phyloP scores from a whole-genome alignment of 2,113 vertebrate species.

The Pterocles gutturalis region DNA sequence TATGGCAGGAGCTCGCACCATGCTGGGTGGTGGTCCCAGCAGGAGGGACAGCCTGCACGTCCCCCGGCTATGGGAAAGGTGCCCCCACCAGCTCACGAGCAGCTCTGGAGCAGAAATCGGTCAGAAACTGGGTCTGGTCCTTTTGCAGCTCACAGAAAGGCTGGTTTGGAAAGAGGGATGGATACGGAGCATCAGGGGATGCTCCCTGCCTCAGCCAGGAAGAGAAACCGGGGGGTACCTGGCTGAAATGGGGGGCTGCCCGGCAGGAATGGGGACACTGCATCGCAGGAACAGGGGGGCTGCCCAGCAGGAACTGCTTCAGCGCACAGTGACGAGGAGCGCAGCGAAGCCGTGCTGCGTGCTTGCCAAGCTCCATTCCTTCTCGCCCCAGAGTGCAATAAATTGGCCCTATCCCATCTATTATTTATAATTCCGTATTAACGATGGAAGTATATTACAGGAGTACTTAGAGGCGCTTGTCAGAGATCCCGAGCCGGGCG shows the following conservation, averaged over 20 bases:
- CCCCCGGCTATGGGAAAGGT: background rate
- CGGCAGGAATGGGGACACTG: no score
- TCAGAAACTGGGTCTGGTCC: background rate
- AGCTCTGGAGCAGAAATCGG: background rate
- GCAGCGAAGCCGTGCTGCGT: accelerated
- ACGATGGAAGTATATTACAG: background rate
- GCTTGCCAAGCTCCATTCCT: background rate
- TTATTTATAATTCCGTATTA: background rate
- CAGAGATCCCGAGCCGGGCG: background rate
- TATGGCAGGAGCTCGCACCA: accelerated
- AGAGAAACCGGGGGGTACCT: background rate
- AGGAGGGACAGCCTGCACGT: accelerated
- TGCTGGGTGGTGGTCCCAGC: background rate
- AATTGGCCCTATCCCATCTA: background rate
- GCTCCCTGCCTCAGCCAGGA: accelerated
- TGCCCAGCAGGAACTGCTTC: background rate
- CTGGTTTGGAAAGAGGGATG: background rate
- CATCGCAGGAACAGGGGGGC: background rate
- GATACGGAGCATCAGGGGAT: accelerated
- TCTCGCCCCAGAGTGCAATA: background rate
- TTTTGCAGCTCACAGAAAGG: background rate
- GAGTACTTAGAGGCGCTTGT: background rate
- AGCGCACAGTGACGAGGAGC: background rate
- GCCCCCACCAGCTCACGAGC: accelerated
- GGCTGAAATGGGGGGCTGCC: no score